Evolutionary conservation across 2,113 vertebrate species (phyloP), one percentile per base, ranked within the genome.

Genomic region (Ailurus styani): DNA sequence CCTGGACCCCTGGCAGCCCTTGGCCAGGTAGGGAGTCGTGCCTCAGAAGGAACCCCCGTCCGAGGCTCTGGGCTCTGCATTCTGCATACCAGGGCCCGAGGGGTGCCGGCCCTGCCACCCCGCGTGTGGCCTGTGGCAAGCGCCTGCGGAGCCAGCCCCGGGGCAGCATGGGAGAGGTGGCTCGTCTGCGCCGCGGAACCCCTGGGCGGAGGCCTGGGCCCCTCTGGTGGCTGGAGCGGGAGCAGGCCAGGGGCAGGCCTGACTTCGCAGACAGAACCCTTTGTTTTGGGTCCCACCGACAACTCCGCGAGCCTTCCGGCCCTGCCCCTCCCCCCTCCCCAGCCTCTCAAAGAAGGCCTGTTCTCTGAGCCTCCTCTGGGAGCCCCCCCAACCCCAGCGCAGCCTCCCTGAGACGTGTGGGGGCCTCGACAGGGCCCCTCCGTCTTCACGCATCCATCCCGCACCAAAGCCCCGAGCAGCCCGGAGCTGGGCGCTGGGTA

Each of bases 341-440:
- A 88, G 95, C 66, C 87, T 95, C 66, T 97, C 90, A 96, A 97
- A 96, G 91, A 37, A 83, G 40, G 45, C 68, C 73, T 97, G 84
- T 94, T 94, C 77, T 89, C 52, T 50, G 42, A 75, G 82, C 37
- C 89, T 90, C 54, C 52, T 60, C 64, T 14, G 73, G 18, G 34
- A 45, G 15, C 5, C 70, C 45, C 9, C 83, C 37, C 55, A 2
- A 7, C 55, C 17, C 18, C 25, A 11, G 5, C 0, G 0, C 31
- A 29, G 34, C 47, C 60, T 84, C 77, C 66, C 47, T 79, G 64
- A n/a, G 45, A 54, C 11, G 34, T 60, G 55, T 73, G 29, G 13
- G 72, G 45, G 57, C 5, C 6, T 34, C 55, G 3, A 50, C 31
- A 11, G 54, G 10, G 42, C 40, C 31, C 78, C 81, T 55, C 82